A percentile compares a stretch with the other conserved stretches of the same genome.
phyloP scores from a whole-genome alignment of 2,113 vertebrate genomes.

The Pipa parva region DNA sequence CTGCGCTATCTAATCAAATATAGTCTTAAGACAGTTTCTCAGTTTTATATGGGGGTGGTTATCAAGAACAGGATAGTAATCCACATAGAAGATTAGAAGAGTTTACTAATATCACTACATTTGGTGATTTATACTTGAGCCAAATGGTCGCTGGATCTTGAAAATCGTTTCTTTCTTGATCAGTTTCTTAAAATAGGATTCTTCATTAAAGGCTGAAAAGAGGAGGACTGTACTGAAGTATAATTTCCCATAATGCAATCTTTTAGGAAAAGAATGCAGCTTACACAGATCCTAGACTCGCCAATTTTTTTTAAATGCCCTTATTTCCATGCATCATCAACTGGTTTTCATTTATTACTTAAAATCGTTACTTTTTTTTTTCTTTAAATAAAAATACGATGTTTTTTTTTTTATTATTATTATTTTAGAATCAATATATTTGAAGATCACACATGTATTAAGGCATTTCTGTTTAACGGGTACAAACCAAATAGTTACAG shows the following conservation, averaged over 20 bases:
- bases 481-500: too few relatives aligned
- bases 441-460: too few relatives aligned
- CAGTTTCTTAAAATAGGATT: slow-evolving; percentile 97
- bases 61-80: slow-evolving; percentile 65
- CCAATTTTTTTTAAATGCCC: too few relatives aligned
- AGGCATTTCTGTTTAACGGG: too few relatives aligned
- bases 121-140: slow-evolving; percentile 67
- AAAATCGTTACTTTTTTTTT: too few relatives aligned
- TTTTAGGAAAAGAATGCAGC: slow-evolving; percentile 55
- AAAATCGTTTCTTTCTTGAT: slow-evolving; percentile 79
- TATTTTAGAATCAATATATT: too few relatives aligned
- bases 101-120: slow-evolving; percentile 62
- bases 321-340: slow-evolving; percentile 23
- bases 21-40: slow-evolving; percentile 60
- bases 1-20: slow-evolving; percentile 61
- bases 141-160: slow-evolving; percentile 68
- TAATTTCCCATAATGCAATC: slow-evolving; percentile 81
- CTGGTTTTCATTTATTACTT: too few relatives aligned
- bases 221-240: slow-evolving; percentile 96
- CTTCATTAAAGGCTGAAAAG: slow-evolving; percentile 97
- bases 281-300: not conserved
- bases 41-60: slow-evolving; percentile 66
- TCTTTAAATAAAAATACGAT: not conserved
- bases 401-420: not conserved
- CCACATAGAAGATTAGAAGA: slow-evolving; percentile 63